Conservation (phyloP, 2,113 vertebrate genomes). For the Phyllopteryx taeniolatus region DNA sequence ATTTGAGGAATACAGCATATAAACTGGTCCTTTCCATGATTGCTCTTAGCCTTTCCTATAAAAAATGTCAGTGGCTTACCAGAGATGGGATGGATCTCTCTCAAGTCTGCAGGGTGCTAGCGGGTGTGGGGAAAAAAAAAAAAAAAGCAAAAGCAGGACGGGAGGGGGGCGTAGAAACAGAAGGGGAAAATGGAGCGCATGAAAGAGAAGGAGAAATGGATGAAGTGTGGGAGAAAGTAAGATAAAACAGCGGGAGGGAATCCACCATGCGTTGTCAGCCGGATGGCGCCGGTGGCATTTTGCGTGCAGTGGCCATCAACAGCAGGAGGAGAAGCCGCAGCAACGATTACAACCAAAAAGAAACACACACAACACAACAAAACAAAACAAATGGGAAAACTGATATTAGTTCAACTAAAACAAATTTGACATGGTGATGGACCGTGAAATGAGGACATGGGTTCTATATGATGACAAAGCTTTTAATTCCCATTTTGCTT, state of each 20-base stretch:
- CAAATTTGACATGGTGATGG: not conserved
- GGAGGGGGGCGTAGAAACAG: not conserved
- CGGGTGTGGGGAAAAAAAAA: conserved; percentile 12
- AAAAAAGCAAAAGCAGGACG: not conserved
- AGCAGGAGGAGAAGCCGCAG: conserved; percentile 29
- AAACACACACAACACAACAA: conserved; percentile 57
- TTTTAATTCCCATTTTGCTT: no score
- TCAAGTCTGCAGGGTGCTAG: conserved; percentile 65
- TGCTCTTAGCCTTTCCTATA: conserved; percentile 21
- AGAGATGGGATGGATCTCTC: conserved; percentile 56
- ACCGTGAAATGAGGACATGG: not conserved
- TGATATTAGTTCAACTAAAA: conserved; percentile 63
- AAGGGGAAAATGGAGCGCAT: not conserved
- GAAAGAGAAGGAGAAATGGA: conserved; percentile 6
- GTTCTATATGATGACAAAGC: not conserved
- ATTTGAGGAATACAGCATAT: no score
- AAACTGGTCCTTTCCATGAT: conserved; percentile 1
- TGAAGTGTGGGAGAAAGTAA: not conserved
- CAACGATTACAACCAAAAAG: conserved; percentile 23
- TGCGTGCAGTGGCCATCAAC: conserved; percentile 41
- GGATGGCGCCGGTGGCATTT: conserved; percentile 52
- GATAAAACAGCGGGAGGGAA: not conserved
- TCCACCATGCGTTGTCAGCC: conserved; percentile 52
- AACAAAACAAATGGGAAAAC: conserved; percentile 50
- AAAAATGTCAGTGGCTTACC: conserved; percentile 50